phyloP scores from a whole-genome alignment of 2,888 invertebrate species.

The Euproctis similis region DNA sequence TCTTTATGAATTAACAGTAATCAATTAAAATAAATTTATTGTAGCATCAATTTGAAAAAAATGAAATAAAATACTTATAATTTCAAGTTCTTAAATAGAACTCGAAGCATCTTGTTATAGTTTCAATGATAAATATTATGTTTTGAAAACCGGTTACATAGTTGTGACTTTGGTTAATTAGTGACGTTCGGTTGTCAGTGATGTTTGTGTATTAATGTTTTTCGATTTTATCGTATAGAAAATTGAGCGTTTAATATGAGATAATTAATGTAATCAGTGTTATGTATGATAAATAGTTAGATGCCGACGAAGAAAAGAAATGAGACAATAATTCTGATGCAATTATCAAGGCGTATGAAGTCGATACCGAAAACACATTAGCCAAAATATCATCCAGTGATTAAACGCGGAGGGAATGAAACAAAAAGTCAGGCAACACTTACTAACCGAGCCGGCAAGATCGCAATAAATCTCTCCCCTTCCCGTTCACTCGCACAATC shows the following conservation, averaged over 20 bases:
- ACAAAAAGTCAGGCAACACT: constrained; percentile 61
- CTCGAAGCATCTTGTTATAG: constrained; percentile 46
- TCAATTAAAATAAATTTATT: constrained; percentile 64
- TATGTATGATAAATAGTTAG: constrained; percentile 7
- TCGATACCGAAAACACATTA: constrained; percentile 58
- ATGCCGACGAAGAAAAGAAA: constrained; percentile 10
- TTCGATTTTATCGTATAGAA: constrained; percentile 9
- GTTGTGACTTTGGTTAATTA: constrained; percentile 33
- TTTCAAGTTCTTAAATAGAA: constrained; percentile 40
- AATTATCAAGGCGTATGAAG: constrained; percentile 34
- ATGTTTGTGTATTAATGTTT: constrained; percentile 16
- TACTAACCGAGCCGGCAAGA: constrained; percentile 61
- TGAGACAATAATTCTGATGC: constrained; percentile 23
- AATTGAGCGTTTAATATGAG: constrained; percentile 2
- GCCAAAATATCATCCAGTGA: constrained; percentile 59
- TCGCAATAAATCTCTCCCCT: constrained; percentile 64
- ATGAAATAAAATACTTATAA: no score
- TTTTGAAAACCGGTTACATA: constrained; percentile 36
- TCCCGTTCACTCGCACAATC: constrained; percentile 54
- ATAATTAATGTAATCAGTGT: background rate
- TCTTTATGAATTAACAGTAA: constrained; percentile 59
- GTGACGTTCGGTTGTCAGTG: constrained; percentile 22
- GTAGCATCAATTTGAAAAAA: constrained; percentile 36
- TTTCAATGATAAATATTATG: constrained; percentile 51
- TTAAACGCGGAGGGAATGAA: constrained; percentile 59